Base-by-base conservation (phyloP, 2,797 vertebrate genomes). In the Crax fasciolata region DNA sequence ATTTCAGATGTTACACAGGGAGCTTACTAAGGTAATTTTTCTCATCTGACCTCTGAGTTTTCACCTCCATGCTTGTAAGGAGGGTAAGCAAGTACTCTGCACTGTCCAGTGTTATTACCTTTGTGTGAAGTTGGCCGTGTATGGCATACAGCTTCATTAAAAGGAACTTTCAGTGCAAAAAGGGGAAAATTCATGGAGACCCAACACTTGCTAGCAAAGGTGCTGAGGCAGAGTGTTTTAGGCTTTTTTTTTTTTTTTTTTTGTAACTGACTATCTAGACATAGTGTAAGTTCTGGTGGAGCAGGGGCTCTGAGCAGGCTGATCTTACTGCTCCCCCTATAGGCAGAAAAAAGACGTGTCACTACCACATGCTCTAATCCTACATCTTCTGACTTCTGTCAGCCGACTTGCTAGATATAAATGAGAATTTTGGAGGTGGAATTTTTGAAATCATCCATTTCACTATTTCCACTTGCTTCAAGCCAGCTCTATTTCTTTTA, bases 61-160 rank as follows among this genome's bases (percentile, higher is more conserved):
- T 6, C 13, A 32, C 18, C 9, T 48, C 30, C 7, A 41, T n/a
- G 17, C 5, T 49, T 44, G 13, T 58, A 15, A 3, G 30, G 70
- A 78, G 76, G 19, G 74, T 49, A 62, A 65, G 23, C 5, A 16
- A 76, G 7, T 39, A 66, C 41, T 83, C 18, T 61, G 8, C 72
- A 11, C 1, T 25, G 32, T n/a, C 4, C 13, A 9, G 1, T 25
- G 27, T 32, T 66, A 15, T 28, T 65, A 6, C 8, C 5, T 8
- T 72, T n/a, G 11, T 24, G 35, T 92, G 7, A 87, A 41, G 18
- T 35, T 80, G 78, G 21, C 30, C 6, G 1, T 28, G 10, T 57
- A 39, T 81, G 66, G 28, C 35, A 28, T 43, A 46, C 24, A 52
- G 25, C 15, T 77, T 58, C 9, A 21, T 82, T 79, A 51, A 68